Conservation (phyloP, 2,113 vertebrate species). For the Cavia porcellus region DNA sequence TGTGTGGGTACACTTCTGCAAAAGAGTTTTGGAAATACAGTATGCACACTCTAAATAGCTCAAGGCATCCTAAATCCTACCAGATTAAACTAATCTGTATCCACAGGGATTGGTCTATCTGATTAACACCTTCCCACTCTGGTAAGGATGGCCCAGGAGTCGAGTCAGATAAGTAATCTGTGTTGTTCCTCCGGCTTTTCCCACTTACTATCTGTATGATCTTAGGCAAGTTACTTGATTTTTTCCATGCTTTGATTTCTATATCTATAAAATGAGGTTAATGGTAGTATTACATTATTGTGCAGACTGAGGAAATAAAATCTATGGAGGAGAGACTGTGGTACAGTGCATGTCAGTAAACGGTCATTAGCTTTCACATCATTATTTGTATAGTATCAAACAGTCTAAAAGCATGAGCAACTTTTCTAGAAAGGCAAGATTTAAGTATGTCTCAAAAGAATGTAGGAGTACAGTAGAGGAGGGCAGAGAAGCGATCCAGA, state of each 20-base stretch:
- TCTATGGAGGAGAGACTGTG: neutral
- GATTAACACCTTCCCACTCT: neutral
- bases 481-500: neutral
- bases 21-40: neutral
- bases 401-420: neutral
- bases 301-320: constrained; percentile 19
- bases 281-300: neutral
- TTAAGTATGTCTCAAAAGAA: neutral
- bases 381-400: neutral
- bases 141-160: neutral
- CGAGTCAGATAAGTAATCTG: neutral
- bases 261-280: neutral
- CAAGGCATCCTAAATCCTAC: neutral
- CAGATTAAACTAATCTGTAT: neutral
- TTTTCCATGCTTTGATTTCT: neutral
- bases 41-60: neutral
- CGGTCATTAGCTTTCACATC: neutral
- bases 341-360: neutral
- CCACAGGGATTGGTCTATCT: neutral
- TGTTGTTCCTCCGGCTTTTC: neutral
- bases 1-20: neutral
- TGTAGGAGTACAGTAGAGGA: neutral
- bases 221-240: constrained; percentile 13
- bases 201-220: neutral
- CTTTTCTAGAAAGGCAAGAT: neutral